Evolutionary conservation across 2,113 vertebrate genomes (phyloP), one percentile per base, ranked within the genome.

Genomic region (zebrafish (Danio rerio)): DNA sequence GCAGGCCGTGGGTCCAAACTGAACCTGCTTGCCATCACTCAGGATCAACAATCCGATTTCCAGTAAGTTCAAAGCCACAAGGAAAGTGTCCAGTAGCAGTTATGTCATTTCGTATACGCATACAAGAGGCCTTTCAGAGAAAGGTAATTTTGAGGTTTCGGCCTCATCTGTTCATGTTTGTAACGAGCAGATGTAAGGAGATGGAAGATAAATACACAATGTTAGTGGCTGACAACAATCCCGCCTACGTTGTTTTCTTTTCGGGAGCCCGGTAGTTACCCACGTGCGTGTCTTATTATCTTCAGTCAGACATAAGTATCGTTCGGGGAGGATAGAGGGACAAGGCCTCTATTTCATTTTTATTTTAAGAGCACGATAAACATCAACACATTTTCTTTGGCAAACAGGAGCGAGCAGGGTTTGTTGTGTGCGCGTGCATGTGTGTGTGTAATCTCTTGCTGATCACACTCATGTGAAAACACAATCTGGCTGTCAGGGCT

Each of bases 401-500:
- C 83, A 83, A 83, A 85, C 81, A 83, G 72, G 69, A 81, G 81
- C 78, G 61, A 70, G 47, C 73, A 73, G 81, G 78, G 12, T n/a
- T 40, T 58, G 81, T 73, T 66, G 70, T 85, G 68, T 79, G 66
- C n/a, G 31, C 9, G 80, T 76, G 80, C n/a, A n/a, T 82, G 74
- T 84, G 52, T 80, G 63, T 74, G 86, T 83, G 63, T 83, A 91
- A 92, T 92, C 90, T 92, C 91, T 90, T 91, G 90, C 91, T 88
- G 89, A 89, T 91, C 88, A 86, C 63, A 86, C 86, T 91, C 90
- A 91, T 90, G 90, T 92, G 91, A 91, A 92, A 93, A 92, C 89
- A 93, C 92, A 92, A 90, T 92, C 91, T 93, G 92, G 87, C 92
- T 92, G 92, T 93, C 92, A 93, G 80, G 85, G 89, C 85, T 81